Conservation (phyloP, 2,888 invertebrate genomes). For the Hermodice carunculata region DNA sequence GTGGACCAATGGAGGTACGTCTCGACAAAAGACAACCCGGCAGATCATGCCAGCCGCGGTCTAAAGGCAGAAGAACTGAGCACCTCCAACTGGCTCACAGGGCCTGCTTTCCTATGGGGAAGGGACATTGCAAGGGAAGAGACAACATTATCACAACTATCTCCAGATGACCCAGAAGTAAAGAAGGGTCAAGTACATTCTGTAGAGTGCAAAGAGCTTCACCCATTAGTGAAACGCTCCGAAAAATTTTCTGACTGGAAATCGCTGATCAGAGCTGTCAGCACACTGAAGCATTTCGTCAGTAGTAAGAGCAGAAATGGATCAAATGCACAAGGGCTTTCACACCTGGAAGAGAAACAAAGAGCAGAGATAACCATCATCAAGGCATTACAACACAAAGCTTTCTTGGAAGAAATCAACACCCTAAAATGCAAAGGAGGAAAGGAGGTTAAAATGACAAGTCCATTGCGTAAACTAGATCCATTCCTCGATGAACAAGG, state of each 20-base stretch:
- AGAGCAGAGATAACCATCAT: constrained; percentile 8
- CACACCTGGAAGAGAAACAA: neutral
- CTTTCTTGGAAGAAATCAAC: constrained; percentile 5
- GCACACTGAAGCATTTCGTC: neutral
- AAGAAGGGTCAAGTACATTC: neutral
- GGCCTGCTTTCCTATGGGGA: constrained; percentile 30
- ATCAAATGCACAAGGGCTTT: neutral
- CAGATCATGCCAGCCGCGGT: constrained; percentile 50
- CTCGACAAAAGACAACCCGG: constrained; percentile 50
- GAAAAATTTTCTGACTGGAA: constrained; percentile 19
- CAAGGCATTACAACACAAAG: neutral
- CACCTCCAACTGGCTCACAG: constrained; percentile 18
- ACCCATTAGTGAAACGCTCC: neutral
- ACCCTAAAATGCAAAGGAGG: neutral
- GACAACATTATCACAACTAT: neutral
- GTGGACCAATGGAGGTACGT: constrained; percentile 48
- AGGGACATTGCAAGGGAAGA: neutral
- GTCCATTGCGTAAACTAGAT: constrained; percentile 12
- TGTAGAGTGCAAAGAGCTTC: neutral
- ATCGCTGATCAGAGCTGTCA: neutral
- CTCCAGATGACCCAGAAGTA: constrained; percentile 14
- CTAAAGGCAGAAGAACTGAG: constrained; percentile 23
- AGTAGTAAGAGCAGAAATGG: neutral
- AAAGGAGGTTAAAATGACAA: neutral
- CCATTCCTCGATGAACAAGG: constrained; percentile 29